phyloP scores from a whole-genome alignment of 2,797 vertebrate species.

The Craterocephalus amniculus region DNA sequence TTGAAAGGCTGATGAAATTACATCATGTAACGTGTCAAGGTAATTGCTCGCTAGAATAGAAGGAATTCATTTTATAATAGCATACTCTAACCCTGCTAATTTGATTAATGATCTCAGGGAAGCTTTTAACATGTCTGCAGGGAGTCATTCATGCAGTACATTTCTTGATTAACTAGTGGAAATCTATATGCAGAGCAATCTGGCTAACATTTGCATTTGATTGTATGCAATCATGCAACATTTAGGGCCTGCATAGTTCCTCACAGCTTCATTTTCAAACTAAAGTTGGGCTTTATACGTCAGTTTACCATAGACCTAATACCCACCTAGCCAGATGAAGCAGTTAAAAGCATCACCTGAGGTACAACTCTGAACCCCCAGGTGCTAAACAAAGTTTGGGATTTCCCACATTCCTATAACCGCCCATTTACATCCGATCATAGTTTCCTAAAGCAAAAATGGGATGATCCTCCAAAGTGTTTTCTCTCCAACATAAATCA shows the following conservation, averaged over 20 bases:
- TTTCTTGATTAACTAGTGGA: conserved; percentile 37
- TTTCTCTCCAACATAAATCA: conserved; percentile 26
- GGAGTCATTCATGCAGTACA: conserved; percentile 40
- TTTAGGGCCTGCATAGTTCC: conserved; percentile 13
- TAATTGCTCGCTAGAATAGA: conserved; percentile 48
- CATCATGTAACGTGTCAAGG: conserved; percentile 48
- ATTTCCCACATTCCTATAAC: conserved; percentile 75
- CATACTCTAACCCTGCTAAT: conserved; percentile 48
- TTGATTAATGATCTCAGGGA: conserved; percentile 64
- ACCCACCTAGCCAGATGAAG: conserved; percentile 33
- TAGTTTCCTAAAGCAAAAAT: conserved; percentile 51
- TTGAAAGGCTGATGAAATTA: conserved; percentile 54
- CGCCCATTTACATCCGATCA: conserved; percentile 47
- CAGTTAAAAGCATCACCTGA: conserved; percentile 44
- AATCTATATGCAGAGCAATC: conserved; percentile 13
- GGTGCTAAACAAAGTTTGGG: conserved; percentile 59
- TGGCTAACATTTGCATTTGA: conserved; percentile 18
- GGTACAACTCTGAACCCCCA: conserved; percentile 32
- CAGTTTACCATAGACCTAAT: not conserved
- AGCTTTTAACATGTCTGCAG: conserved; percentile 44
- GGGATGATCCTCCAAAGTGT: conserved; percentile 21
- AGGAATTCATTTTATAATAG: conserved; percentile 49
- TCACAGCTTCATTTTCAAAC: not conserved
- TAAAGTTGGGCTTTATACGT: not conserved
- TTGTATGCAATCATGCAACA: conserved; percentile 13